phyloP scores from a whole-genome alignment of 2,797 vertebrate genomes.

The Neopelma chrysocephalum region DNA sequence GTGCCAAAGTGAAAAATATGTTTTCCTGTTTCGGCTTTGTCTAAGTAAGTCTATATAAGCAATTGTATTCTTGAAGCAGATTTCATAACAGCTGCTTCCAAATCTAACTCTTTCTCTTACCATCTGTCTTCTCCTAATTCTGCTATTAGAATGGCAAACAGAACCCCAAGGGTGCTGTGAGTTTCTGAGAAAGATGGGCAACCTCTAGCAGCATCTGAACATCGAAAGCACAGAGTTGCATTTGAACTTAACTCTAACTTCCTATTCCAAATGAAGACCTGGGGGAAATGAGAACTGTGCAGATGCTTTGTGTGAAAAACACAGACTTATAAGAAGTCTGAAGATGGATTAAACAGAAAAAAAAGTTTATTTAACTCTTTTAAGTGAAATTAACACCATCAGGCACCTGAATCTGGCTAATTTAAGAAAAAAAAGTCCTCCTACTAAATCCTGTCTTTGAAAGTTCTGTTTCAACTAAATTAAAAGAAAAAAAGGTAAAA shows the following conservation, averaged over 20 bases:
- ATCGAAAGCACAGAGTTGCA: not conserved
- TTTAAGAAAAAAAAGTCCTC: not conserved
- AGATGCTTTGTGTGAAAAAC: not conserved
- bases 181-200: constrained; percentile 9
- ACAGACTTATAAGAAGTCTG: not conserved
- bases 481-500: not conserved
- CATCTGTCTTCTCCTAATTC: constrained; percentile 54
- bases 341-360: not conserved
- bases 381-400: not conserved
- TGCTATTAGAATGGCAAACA: constrained; percentile 42
- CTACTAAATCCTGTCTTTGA: not conserved
- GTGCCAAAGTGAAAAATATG: constrained; percentile 37
- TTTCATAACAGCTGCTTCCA: constrained; percentile 53
- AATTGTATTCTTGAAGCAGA: constrained; percentile 46
- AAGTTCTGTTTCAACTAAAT: not conserved
- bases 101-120: constrained; percentile 32
- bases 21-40: constrained; percentile 7
- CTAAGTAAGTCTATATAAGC: constrained; percentile 10
- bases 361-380: not conserved
- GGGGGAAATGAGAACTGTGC: not conserved
- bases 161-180: not conserved
- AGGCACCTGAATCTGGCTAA: not conserved
- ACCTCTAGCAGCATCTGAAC: not conserved
- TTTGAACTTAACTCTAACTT: constrained; percentile 17
- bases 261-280: not conserved